Conservation (phyloP, 2,797 vertebrate genomes). For the Lateolabrax maculatus region DNA sequence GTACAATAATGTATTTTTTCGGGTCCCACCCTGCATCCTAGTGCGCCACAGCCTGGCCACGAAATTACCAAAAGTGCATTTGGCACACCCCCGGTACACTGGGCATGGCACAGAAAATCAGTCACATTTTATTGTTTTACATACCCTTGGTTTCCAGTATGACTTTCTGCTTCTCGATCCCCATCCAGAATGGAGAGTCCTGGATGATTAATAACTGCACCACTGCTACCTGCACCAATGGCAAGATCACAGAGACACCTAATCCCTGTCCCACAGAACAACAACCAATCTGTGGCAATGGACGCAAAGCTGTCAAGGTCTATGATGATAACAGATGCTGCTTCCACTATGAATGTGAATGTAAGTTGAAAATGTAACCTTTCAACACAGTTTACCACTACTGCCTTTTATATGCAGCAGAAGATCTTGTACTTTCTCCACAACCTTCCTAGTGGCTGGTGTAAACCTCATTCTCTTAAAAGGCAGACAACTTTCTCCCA, state of each 20-base stretch:
- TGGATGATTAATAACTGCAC: slow-evolving; percentile 87
- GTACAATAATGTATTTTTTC: neutral
- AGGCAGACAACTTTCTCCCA: too few relatives aligned
- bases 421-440: neutral
- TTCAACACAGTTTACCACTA: neutral
- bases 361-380: slow-evolving; percentile 66
- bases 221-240: slow-evolving; percentile 83
- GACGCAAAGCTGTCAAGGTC: slow-evolving; percentile 78
- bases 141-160: slow-evolving; percentile 1
- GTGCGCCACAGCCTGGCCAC: neutral
- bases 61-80: neutral
- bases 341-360: slow-evolving; percentile 86
- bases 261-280: slow-evolving; percentile 71
- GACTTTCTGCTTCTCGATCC: neutral
- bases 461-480: too few relatives aligned
- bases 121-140: neutral
- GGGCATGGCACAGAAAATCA: neutral
- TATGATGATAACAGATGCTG: slow-evolving; percentile 87
- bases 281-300: slow-evolving; percentile 84
- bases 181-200: slow-evolving; percentile 85
- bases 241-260: slow-evolving; percentile 65
- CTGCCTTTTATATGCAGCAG: neutral
- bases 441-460: too few relatives aligned
- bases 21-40: neutral
- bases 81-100: neutral